Evolutionary conservation across 2,113 vertebrate species (phyloP).

Genomic region (Nerophis lumbriciformis): DNA sequence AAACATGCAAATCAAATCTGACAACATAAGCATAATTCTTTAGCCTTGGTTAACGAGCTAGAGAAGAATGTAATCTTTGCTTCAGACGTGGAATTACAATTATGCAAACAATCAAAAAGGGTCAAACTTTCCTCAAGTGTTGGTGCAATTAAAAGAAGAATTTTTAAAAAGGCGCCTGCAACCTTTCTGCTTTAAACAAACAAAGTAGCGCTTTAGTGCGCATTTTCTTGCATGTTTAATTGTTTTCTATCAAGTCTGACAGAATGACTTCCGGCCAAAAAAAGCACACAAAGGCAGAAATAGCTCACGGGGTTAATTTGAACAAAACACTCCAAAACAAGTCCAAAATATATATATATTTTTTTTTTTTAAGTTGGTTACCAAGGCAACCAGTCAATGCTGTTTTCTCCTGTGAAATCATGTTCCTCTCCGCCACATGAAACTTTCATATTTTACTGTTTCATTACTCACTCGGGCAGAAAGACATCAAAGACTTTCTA

Average conservation of each 20-base stretch:
- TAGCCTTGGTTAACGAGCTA: too few species aligned
- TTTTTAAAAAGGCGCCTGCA: background rate
- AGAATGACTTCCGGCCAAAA: background rate
- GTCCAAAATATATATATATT: too few species aligned
- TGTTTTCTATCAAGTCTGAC: background rate
- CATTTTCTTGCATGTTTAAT: background rate
- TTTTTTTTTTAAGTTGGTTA: slow-evolving; percentile 5
- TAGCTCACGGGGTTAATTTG: background rate
- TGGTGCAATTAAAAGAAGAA: slow-evolving; percentile 3
- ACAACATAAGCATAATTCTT: too few species aligned
- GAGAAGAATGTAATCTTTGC: background rate
- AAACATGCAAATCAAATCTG: background rate
- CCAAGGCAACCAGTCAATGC: background rate
- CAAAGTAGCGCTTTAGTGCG: too few species aligned
- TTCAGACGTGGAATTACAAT: slow-evolving; percentile 4
- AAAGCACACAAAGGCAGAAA: background rate
- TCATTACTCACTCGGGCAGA: slow-evolving; percentile 24
- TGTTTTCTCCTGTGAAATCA: background rate
- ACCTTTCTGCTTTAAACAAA: too few species aligned
- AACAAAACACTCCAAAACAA: slow-evolving; percentile 2
- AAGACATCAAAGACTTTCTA: slow-evolving; percentile 48
- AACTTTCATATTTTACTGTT: background rate
- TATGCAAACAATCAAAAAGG: slow-evolving; percentile 10
- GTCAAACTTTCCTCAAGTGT: slow-evolving; percentile 1
- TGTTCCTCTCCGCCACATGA: too few species aligned